phyloP scores from a whole-genome alignment of 2,888 invertebrate genomes.

The Craniophora ligustri region DNA sequence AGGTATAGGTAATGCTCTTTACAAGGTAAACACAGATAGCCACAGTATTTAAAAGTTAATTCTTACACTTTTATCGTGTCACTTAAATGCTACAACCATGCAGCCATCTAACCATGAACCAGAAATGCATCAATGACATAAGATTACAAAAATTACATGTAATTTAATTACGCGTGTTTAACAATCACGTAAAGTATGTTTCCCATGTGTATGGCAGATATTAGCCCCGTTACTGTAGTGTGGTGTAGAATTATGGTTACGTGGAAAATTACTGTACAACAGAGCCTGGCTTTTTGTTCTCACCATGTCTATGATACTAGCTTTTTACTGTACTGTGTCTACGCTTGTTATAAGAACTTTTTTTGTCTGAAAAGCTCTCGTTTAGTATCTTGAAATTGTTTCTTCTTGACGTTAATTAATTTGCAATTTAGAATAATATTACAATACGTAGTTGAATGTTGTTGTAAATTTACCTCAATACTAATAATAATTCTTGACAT shows the following conservation, averaged over 20 bases:
- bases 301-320: slow-evolving; percentile 47
- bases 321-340: slow-evolving; percentile 42
- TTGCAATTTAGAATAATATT: neutral
- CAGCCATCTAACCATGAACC: slow-evolving; percentile 47
- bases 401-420: neutral
- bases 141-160: slow-evolving; percentile 52
- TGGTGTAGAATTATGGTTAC: slow-evolving; percentile 53
- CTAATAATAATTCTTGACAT: neutral
- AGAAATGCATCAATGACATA: slow-evolving; percentile 55
- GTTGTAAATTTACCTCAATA: too few species aligned
- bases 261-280: slow-evolving; percentile 55
- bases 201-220: slow-evolving; percentile 78
- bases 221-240: slow-evolving; percentile 75
- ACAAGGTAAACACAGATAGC: slow-evolving; percentile 3
- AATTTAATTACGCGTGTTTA: slow-evolving; percentile 52
- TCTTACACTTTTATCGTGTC: slow-evolving; percentile 30
- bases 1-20: slow-evolving; percentile 13
- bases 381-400: neutral
- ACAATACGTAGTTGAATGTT: neutral
- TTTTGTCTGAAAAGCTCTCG: slow-evolving; percentile 16
- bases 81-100: slow-evolving; percentile 25
- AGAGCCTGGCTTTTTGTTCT: slow-evolving; percentile 51
- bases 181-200: slow-evolving; percentile 52
- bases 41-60: slow-evolving; percentile 8
- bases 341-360: slow-evolving; percentile 30